These are phyloP conservation scores for Folsomia manolachei DNA, from an alignment of 2,888 invertebrate genomes.

Conservation along the genomic window DNA sequence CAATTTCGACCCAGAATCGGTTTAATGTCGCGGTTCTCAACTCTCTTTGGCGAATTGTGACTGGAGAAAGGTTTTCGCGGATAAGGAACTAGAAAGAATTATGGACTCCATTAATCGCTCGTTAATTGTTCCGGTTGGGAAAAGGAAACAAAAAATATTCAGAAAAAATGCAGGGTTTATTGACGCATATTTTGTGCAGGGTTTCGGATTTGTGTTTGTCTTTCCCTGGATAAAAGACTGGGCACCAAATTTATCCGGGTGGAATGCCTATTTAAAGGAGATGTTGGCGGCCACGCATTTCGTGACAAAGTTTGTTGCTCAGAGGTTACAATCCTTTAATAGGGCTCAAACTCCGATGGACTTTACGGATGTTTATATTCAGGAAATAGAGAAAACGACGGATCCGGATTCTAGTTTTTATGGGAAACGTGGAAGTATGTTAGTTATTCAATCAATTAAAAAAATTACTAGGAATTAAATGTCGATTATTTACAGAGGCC, in stretches of 20 bases:
- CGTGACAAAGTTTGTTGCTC: constrained; percentile 31
- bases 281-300: constrained; percentile 33
- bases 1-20: constrained; percentile 38
- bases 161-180: neutral
- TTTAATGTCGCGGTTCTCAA: constrained; percentile 46
- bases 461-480: neutral
- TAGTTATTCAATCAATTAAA: neutral
- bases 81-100: constrained; percentile 33
- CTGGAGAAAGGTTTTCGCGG: constrained; percentile 41
- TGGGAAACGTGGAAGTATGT: constrained; percentile 37
- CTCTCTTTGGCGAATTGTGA: constrained; percentile 39
- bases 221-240: constrained; percentile 35
- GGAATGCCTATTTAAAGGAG: constrained; percentile 31
- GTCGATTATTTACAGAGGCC: constrained; percentile 14
- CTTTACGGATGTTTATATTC: constrained; percentile 44
- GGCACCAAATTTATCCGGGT: constrained; percentile 33
- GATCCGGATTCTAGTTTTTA: constrained; percentile 43
- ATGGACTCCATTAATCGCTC: constrained; percentile 31
- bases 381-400: constrained; percentile 36
- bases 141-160: too few species aligned
- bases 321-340: constrained; percentile 26
- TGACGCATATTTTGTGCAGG: constrained; percentile 1
- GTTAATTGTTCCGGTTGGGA: neutral
- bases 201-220: constrained; percentile 29
- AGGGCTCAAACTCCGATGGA: constrained; percentile 29